Evolutionary conservation across 2,113 vertebrate genomes (phyloP), one percentile per base, ranked within the genome.

Genomic region (Pachypanchax playfairii): DNA sequence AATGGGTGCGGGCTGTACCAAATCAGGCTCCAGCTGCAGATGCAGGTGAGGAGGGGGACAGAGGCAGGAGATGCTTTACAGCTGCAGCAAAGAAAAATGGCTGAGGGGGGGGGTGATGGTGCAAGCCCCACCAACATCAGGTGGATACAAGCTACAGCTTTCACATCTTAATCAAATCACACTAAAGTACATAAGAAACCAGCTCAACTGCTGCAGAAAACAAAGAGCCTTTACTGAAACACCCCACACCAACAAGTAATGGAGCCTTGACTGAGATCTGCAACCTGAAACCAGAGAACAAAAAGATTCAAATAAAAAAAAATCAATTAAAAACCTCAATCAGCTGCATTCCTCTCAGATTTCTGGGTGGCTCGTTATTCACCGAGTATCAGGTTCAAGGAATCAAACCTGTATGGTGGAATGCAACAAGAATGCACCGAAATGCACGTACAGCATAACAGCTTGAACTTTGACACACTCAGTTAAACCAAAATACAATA

Each of bases 1-100:
- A 89, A 87, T 85, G 86, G 85, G 70, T 9, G 7, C 9, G 11
- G 82, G 69, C 21, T 18, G 66, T 56, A 87, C 77, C 79, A 82
- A 77, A 44, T 36, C 48, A 17, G 44, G 50, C 17, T 59, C 42
- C 48, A 0, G n/a, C 4, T 70, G 77, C 69, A 56, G 62, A 78
- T 54, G 57, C 47, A 71, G 74, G 63, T 56, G 26, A n/a, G n/a
- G n/a, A n/a, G n/a, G 52, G 67, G 21, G 64, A 44, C 0, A 17
- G 58, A 29, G 42, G 38, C 31, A 62, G 15, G 42, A 49, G 55
- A 49, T 15, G 49, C 28, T n/a, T n/a, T 38, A 29, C 51, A 66
- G 5, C 28, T n/a, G 21, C 59, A 61, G 63, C 63, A 70, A 67
- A 65, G 62, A 39, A 74, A 71, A 69, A 78, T 73, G 43, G 61